Base-by-base conservation (phyloP, 2,888 invertebrate species). In the Cataglyphis livida region DNA sequence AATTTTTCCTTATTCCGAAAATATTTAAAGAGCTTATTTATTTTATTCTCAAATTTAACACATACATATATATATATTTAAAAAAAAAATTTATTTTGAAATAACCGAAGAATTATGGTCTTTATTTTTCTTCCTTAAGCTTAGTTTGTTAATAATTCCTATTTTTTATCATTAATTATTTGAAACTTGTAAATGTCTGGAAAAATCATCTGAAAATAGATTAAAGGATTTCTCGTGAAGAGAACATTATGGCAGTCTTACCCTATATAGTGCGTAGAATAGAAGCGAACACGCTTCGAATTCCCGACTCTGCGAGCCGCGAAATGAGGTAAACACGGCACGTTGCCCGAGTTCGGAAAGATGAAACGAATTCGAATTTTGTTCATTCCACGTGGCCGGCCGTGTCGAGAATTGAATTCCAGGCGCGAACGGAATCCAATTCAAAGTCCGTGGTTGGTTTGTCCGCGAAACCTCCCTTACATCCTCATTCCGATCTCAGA, bases 371-470 rank as follows among this genome's bases (percentile, higher is more conserved):
- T 88, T 89, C 82, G 88, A 88, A 91, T 91, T 89, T 90, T 88
- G 88, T 88, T 90, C 85, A 88, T 90, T 88, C 84, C 87, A 62
- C 86, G 81, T 70, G 90, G 85, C 86, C 87, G 81, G 44, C 59
- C 44, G 71, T 70, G 78, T 79, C 81, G 87, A 83, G 83, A 90
- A 92, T 91, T 90, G 90, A 89, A 91, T 92, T 92, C 87, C 84
- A 89, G 87, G 87, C 86, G 90, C 85, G 84, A 62, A 35, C 61
- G 86, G 85, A 91, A 92, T 92, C 89, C 86, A 89, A 92, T 92
- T 92, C 90, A 85, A 71, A 71, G 78, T 71, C 78, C 57, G 44
- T 70, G 78, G 71, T 79, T 59, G 59, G 78, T 57, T 79, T 59
- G 73, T 71, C 78, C 78, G 71, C 57, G 71, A 44, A 32, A 7